phyloP scores from a whole-genome alignment of 2,888 invertebrate genomes.

The Phasia obesa region DNA sequence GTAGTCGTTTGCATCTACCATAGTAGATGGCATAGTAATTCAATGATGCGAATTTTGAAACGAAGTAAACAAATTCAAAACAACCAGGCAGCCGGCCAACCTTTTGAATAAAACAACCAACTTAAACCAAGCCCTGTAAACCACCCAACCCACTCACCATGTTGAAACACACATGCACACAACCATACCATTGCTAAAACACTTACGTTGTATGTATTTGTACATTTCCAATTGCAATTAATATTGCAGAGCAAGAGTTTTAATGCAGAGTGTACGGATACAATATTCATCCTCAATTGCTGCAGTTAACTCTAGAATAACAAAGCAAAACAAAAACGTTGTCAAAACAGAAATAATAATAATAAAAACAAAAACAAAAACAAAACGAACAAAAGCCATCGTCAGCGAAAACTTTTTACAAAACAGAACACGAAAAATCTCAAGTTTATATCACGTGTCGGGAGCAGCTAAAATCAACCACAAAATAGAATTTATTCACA shows the following conservation, averaged over 20 bases:
- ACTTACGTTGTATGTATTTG: not conserved
- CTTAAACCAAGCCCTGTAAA: not conserved
- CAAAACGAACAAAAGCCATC: not conserved
- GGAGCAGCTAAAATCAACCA: slow-evolving; percentile 29
- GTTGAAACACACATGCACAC: not conserved
- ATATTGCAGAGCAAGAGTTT: slow-evolving; percentile 55
- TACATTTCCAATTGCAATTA: slow-evolving; percentile 49
- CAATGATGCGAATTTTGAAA: slow-evolving; percentile 59
- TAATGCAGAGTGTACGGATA: slow-evolving; percentile 59
- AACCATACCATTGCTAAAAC: not conserved
- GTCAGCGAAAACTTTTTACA: slow-evolving; percentile 16
- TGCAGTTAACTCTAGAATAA: slow-evolving; percentile 66
- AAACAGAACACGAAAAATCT: slow-evolving; percentile 36
- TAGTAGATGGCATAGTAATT: slow-evolving; percentile 64
- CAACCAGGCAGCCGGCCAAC: slow-evolving; percentile 10
- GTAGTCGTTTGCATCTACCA: not conserved
- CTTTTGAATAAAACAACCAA: not conserved
- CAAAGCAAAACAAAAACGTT: slow-evolving; percentile 64
- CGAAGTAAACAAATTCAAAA: slow-evolving; percentile 52
- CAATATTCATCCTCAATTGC: slow-evolving; percentile 51
- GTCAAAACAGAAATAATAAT: slow-evolving; percentile 16
- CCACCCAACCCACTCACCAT: not conserved
- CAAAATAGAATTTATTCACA: not conserved
- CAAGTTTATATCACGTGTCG: slow-evolving; percentile 54
- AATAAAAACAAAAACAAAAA: slow-evolving; percentile 49